phyloP scores from a whole-genome alignment of 2,797 vertebrate species.

The Labeo calbasu region DNA sequence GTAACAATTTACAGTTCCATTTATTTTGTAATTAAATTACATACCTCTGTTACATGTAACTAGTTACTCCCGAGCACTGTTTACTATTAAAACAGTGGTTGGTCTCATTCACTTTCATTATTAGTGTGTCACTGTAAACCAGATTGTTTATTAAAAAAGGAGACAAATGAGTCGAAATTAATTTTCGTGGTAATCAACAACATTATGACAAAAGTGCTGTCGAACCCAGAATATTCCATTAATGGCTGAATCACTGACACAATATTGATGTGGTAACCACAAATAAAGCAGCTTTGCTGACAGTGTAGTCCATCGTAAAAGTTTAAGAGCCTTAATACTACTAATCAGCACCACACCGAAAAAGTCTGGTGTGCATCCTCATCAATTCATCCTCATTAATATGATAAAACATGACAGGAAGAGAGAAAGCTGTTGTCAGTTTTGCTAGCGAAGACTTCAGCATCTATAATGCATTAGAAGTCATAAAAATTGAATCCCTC shows the following conservation, averaged over 20 bases:
- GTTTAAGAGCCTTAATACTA: conserved; percentile 13
- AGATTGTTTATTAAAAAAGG: neutral
- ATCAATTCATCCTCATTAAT: neutral
- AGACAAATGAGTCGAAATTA: neutral
- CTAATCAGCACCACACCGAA: conserved; percentile 13
- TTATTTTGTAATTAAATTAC: no score
- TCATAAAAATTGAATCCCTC: conserved; percentile 42
- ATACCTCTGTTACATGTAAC: no score
- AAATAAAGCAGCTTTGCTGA: conserved; percentile 22
- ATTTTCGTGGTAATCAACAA: neutral
- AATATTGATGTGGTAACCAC: conserved; percentile 6
- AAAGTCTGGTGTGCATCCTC: neutral
- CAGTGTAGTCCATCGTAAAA: neutral
- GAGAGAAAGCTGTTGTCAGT: neutral
- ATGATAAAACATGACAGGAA: conserved; percentile 19
- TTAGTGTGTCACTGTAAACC: neutral
- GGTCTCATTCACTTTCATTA: neutral
- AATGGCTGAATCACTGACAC: conserved; percentile 7
- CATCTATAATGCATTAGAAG: conserved; percentile 49
- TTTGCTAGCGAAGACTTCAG: neutral
- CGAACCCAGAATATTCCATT: neutral
- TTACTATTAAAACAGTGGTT: neutral
- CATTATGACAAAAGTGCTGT: neutral
- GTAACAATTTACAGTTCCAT: no score
- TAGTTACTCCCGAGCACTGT: no score